Conservation (phyloP, 2,888 invertebrate species). For the Drosophila subsilvestris region DNA sequence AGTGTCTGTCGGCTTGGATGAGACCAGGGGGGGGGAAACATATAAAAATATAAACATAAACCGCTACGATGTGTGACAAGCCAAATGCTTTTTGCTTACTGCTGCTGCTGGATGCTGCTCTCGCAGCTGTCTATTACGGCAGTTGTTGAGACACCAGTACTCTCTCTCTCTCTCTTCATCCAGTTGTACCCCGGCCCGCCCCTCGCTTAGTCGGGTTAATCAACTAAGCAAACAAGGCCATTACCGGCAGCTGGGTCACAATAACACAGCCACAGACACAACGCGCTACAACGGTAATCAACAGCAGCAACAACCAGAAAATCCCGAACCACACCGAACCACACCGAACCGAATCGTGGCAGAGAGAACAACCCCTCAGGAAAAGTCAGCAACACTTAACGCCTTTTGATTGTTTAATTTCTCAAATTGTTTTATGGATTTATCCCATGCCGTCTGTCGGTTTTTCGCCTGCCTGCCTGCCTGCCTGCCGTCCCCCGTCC, state of each 20-base stretch:
- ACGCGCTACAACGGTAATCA: slow-evolving; percentile 30
- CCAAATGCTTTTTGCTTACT: slow-evolving; percentile 15
- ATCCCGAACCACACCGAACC: not conserved
- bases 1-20: not conserved
- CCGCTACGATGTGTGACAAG: slow-evolving; percentile 54
- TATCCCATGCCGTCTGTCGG: slow-evolving; percentile 49
- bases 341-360: not conserved
- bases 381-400: slow-evolving; percentile 77
- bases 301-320: slow-evolving; percentile 21
- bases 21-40: not conserved
- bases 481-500: slow-evolving; percentile 32
- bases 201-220: slow-evolving; percentile 58
- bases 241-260: slow-evolving; percentile 44
- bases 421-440: slow-evolving; percentile 80
- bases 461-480: slow-evolving; percentile 4
- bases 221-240: slow-evolving; percentile 70
- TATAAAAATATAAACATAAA: slow-evolving; percentile 43
- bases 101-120: not conserved
- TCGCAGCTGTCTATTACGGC: slow-evolving; percentile 13
- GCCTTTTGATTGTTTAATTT: slow-evolving; percentile 80
- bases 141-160: not conserved
- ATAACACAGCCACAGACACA: slow-evolving; percentile 29
- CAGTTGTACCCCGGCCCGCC: not conserved
- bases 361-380: slow-evolving; percentile 31
- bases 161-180: not conserved